Evolutionary conservation across 2,797 vertebrate genomes (phyloP).

Genomic region (Gastrophryne carolinensis): DNA sequence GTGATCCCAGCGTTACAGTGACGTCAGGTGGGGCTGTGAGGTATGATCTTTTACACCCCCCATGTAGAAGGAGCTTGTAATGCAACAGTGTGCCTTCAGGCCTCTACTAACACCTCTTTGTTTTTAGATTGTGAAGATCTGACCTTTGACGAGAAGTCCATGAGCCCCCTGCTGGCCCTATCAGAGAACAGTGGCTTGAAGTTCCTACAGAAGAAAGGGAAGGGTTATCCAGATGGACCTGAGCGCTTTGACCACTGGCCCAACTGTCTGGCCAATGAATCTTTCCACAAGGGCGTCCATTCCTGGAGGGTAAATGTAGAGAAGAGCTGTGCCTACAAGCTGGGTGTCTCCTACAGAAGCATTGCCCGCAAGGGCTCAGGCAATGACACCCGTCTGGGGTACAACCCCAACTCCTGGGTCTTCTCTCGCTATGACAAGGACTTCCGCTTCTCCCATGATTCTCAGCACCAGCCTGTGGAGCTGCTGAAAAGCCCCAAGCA

Average conservation of each 20-base stretch:
- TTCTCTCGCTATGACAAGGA: constrained; percentile 83
- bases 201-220: constrained; percentile 78
- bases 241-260: constrained; percentile 89
- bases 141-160: constrained; percentile 78
- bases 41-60: no score
- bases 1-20: no score
- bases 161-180: constrained; percentile 80
- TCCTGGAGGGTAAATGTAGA: constrained; percentile 82
- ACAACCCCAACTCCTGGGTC: constrained; percentile 86
- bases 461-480: constrained; percentile 66
- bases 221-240: constrained; percentile 66
- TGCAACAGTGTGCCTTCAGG: no score
- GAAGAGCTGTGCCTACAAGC: constrained; percentile 85
- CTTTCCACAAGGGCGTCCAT: constrained; percentile 77
- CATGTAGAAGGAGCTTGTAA: no score
- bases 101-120: neutral
- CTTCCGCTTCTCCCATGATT: constrained; percentile 81
- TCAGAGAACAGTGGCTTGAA: constrained; percentile 79
- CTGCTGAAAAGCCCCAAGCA: constrained; percentile 70
- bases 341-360: constrained; percentile 85
- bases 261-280: constrained; percentile 77
- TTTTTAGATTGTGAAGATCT: constrained; percentile 70
- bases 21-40: no score
- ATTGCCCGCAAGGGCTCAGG: constrained; percentile 82
- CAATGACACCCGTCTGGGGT: constrained; percentile 79